Evolutionary conservation across 2,888 invertebrate species (phyloP), one percentile per base, ranked within the genome.

Genomic region (Lasioglossum marginatum): DNA sequence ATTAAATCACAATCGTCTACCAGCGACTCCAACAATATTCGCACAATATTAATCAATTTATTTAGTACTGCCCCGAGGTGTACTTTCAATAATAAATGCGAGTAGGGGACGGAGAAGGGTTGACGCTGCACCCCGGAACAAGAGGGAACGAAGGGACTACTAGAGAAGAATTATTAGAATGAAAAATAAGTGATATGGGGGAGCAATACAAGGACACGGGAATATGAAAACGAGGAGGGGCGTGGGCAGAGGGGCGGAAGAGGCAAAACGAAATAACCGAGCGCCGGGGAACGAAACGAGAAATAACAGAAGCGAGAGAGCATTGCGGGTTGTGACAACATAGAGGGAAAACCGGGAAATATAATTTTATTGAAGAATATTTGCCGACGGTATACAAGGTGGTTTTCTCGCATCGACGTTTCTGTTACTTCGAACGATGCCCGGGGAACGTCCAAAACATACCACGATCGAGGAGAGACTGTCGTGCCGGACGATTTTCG

Each of bases 101-200:
- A 60, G 19, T 34, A 19, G 66, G 66, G 66, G 19, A 19, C 31
- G 60, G 10, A 27, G 23, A 48, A 48, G 23, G 48, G 48, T 48
- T 48, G 48, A 23, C 5, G 6, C 23, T 48, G 23, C 19, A 4
- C 27, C 63, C 0, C 23, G 68, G 10, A 34, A 34, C 68, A 23
- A 10, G 34, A 34, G 23, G 16, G 23, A 16, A 5, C 19, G 19
- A 68, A 10, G 68, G 68, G 23, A 37, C 23, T 68, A 40, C 27
- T 10, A 43, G 43, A 40, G 31, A 72, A 34, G 74, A 57, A 60
- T 66, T 82, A 82, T 73, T 79, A 31, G 45, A 72, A 81, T 23
- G 71, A 72, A 34, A 79, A 48, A 79, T 14, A 72, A 45, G 23
- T 31, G 27, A 60, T 60, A 60, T 60, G 40, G 14, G 23, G 40